Percentiles rank a stretch among this genome's conserved stretches.
phyloP scores from a whole-genome alignment of 2,797 vertebrate species.

The Semaprochilodus insignis region DNA sequence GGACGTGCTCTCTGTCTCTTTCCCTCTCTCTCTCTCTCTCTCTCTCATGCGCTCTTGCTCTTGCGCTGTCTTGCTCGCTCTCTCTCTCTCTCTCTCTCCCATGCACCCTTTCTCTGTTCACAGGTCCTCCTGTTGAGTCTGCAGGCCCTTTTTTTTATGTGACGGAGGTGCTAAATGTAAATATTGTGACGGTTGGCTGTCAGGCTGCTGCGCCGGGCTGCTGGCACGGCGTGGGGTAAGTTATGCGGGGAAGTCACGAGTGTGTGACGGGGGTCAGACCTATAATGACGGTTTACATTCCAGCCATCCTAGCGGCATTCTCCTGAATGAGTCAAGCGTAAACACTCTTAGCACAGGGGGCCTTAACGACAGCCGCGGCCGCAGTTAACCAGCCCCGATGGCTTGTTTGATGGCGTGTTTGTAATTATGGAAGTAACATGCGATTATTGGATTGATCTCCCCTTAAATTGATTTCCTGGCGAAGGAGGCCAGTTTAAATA shows the following conservation, averaged over 20 bases:
- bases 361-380: conserved; percentile 1
- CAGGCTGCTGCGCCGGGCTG: conserved; percentile 71
- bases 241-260: conserved; percentile 59
- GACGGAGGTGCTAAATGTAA: conserved; percentile 82
- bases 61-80: conserved; percentile 7
- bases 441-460: conserved; percentile 31
- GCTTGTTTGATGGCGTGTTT: not conserved
- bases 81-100: conserved; percentile 61
- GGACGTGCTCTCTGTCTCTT: conserved; percentile 75
- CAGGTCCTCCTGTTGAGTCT: conserved; percentile 76
- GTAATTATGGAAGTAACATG: conserved; percentile 9
- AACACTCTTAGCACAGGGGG: conserved; percentile 35
- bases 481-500: conserved; percentile 14
- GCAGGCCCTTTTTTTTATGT: conserved; percentile 79
- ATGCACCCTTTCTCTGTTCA: conserved; percentile 55
- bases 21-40: conserved; percentile 7
- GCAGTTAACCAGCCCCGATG: not conserved
- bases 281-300: conserved; percentile 74
- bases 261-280: conserved; percentile 67
- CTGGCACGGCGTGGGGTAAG: conserved; percentile 66
- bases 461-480: conserved; percentile 5
- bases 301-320: conserved; percentile 72
- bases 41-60: conserved; percentile 70
- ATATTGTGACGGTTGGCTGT: conserved; percentile 86
- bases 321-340: conserved; percentile 67